These are phyloP conservation scores for Formica aserva DNA, from an alignment of 2,888 invertebrate species.

Conservation along the genomic window DNA sequence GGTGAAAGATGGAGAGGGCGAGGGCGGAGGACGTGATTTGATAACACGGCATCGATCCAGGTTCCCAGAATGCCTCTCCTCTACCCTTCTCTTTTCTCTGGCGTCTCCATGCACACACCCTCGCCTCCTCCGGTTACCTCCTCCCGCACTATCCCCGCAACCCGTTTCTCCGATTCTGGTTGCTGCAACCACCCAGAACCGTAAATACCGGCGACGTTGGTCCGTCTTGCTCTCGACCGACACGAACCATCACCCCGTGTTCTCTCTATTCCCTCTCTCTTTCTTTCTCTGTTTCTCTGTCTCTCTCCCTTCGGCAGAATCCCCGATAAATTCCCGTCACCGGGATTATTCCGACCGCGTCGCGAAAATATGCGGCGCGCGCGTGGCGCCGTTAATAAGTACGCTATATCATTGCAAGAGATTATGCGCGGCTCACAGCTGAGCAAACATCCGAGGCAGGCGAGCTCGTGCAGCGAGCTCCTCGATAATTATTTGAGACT, in stretches of 20 bases:
- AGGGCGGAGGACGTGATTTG: slow-evolving; percentile 74
- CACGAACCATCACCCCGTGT: background rate
- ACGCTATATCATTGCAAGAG: slow-evolving; percentile 48
- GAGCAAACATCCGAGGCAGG: slow-evolving; percentile 41
- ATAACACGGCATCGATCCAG: slow-evolving; percentile 78
- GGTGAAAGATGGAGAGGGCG: slow-evolving; percentile 56
- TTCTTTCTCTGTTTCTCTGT: background rate
- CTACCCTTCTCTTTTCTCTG: slow-evolving; percentile 68
- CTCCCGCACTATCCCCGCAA: slow-evolving; percentile 40
- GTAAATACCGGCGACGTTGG: slow-evolving; percentile 65
- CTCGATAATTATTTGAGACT: slow-evolving; percentile 17
- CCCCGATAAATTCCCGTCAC: slow-evolving; percentile 48
- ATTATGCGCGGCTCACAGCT: slow-evolving; percentile 48
- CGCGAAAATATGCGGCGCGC: slow-evolving; percentile 53
- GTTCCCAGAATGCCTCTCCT: slow-evolving; percentile 72
- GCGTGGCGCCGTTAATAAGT: slow-evolving; percentile 53
- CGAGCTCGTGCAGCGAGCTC: slow-evolving; percentile 1
- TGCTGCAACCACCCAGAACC: slow-evolving; percentile 61
- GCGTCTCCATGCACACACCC: slow-evolving; percentile 37
- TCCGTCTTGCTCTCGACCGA: slow-evolving; percentile 42
- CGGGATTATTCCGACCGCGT: slow-evolving; percentile 46
- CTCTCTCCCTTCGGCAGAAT: slow-evolving; percentile 20
- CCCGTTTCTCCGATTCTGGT: slow-evolving; percentile 58
- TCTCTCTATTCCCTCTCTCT: background rate
- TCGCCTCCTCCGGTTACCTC: slow-evolving; percentile 44